Percentiles rank a stretch among this genome's conserved stretches.
These are phyloP conservation scores for Podarcis muralis DNA, from an alignment of 2,113 vertebrate genomes.

Conservation along the genomic window DNA sequence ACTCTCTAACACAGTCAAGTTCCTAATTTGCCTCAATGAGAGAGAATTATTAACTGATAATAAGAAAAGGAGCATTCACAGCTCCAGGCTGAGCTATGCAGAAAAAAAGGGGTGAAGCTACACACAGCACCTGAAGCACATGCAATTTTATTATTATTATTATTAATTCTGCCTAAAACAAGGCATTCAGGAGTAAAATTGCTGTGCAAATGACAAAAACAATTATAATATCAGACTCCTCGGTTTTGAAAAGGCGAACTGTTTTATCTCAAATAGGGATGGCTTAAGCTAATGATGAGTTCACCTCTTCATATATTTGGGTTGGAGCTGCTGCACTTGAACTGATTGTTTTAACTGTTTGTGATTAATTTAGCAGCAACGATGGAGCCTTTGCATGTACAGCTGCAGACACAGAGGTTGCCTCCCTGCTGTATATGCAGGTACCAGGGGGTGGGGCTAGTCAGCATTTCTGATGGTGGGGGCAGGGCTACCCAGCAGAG, in stretches of 20 bases:
- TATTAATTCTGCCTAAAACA: slow-evolving; percentile 98
- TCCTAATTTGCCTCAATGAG: slow-evolving; percentile 98
- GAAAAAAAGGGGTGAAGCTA: slow-evolving; percentile 80
- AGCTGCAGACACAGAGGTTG: neutral
- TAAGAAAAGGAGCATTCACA: slow-evolving; percentile 91
- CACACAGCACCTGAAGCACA: slow-evolving; percentile 88
- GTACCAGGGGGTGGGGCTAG: too few species aligned
- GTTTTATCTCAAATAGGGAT: slow-evolving; percentile 73
- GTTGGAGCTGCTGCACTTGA: slow-evolving; percentile 61
- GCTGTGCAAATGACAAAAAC: slow-evolving; percentile 88
- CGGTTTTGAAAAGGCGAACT: slow-evolving; percentile 73
- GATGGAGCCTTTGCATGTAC: neutral
- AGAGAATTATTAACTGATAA: slow-evolving; percentile 99
- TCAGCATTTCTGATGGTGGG: neutral
- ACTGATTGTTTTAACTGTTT: slow-evolving; percentile 68
- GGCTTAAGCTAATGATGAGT: slow-evolving; percentile 74
- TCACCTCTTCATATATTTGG: slow-evolving; percentile 72
- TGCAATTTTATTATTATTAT: slow-evolving; percentile 73
- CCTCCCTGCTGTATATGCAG: neutral
- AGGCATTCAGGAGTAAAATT: slow-evolving; percentile 87
- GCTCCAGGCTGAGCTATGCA: slow-evolving; percentile 82
- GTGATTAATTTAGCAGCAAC: slow-evolving; percentile 30
- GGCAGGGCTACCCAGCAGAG: neutral
- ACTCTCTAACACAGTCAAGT: slow-evolving; percentile 97
- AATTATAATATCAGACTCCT: slow-evolving; percentile 81